Base-by-base conservation (phyloP, 2,797 vertebrate species). In the Fundulus diaphanus region DNA sequence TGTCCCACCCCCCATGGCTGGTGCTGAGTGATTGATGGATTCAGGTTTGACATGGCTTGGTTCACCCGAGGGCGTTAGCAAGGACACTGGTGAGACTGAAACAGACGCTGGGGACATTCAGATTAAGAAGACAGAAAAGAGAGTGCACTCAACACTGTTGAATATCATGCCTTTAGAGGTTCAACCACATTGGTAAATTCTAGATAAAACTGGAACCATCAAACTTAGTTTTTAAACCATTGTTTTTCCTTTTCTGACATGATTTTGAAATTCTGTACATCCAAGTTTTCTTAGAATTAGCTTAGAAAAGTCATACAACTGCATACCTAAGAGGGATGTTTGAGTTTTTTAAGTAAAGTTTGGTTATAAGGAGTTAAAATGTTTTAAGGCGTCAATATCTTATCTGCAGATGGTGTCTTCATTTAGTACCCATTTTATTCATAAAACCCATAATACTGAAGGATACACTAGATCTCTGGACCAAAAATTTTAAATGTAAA, bases 11-110 rank as follows among this genome's bases (percentile, higher is more conserved):
- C 61, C 72, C 73, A 74, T 6, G 76, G 77, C 84, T 82, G 78
- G 78, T 40, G 48, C 81, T 72, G 87, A 88, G 90, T 94, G 93
- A 94, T 93, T 94, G 93, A 94, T 94, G 88, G 87, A 89, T 90
- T 80, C 70, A 73, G 83, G 85, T 92, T 89, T 92, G 93, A 93
- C 93, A 89, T 90, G 92, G 90, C 90, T 89, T 67, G 80, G 85
- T 91, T 92, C 89, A 93, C 91, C 89, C 63, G 82, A 87, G 88
- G 86, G 86, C 80, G 18, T 80, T n/a, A 76, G 82, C 90, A 93
- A 94, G 93, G 93, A 92, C 92, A 85, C 79, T 84, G 75, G 82
- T 81, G 84, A 84, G 88, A 85, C 86, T 70, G 63, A 79, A 81
- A 77, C 82, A 81, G 88, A 93, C 81, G 82, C 87, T 68, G 56